Evolutionary conservation across 2,113 vertebrate species (phyloP), one percentile per base, ranked within the genome.

Genomic region (Pedionomus torquatus): DNA sequence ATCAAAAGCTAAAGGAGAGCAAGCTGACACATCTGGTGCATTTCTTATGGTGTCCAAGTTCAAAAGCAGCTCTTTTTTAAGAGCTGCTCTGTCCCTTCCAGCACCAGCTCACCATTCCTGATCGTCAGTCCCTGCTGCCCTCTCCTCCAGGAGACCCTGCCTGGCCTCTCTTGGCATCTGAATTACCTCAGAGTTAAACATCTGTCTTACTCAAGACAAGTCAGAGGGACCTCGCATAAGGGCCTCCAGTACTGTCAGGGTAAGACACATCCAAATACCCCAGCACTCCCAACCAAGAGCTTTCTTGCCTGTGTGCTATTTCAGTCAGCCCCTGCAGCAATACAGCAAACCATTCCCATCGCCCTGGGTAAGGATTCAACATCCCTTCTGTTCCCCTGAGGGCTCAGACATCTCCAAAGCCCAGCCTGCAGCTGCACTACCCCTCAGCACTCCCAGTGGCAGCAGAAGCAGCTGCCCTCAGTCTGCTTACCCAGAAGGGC

Each of bases 201-300:
- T 9, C 46, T n/a, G 66, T 20, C 83, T 74, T 57, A 9, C 2
- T 41, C 1, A 2, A 83, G 35, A 66, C 10, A 48, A 49, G 20
- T 30, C 49, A 85, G 79, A 82, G 31, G 41, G 44, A 61, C 18
- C 28, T 69, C 58, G 28, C 0, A 1, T 6, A 17, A 74, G 20
- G 49, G 24, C 58, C 66, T 35, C 7, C 63, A 74, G 55, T 5
- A 35, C 5, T 10, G 4, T 2, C 51, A 0, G 0, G 49, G 2
- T 7, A 43, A 39, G 60, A 43, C 35, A 57, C 11, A 35, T 17
- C 74, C 10, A 24, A 64, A 41, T 20, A 66, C 3, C 48, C 35
- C 24, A 4, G 43, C 33, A 4, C 1, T 79, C 17, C 77, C 37
- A 13, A 72, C 26, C 23, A 31, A 48, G 26, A 72, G 17, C 74